These are phyloP conservation scores for Hedya salicella DNA, from an alignment of 2,888 invertebrate genomes.

Conservation along the genomic window DNA sequence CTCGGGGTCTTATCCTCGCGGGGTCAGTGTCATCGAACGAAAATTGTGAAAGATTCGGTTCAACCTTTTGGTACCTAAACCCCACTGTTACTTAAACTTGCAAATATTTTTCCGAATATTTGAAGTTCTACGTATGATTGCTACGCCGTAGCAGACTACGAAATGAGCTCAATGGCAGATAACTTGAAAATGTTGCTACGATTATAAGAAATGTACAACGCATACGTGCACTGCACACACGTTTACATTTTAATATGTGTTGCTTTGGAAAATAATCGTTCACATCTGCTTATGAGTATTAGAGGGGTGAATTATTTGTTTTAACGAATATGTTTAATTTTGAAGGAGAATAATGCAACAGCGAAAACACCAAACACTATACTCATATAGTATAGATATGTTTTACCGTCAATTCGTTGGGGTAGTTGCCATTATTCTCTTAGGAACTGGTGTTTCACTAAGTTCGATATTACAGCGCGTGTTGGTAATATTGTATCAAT, in stretches of 20 bases:
- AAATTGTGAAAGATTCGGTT: constrained; percentile 34
- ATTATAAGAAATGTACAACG: not conserved
- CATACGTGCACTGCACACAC: not conserved
- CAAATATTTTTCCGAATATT: constrained; percentile 22
- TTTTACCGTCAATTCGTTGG: not conserved
- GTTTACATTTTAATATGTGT: constrained; percentile 12
- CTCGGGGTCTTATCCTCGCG: constrained; percentile 38
- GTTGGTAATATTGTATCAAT: not conserved
- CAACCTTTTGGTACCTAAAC: constrained; percentile 29
- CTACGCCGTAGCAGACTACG: constrained; percentile 31
- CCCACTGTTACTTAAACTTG: constrained; percentile 25
- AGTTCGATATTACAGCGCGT: too few species aligned
- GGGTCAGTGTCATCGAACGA: constrained; percentile 42
- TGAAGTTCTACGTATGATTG: constrained; percentile 22
- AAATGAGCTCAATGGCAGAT: constrained; percentile 17
- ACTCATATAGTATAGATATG: not conserved
- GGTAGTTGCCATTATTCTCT: not conserved
- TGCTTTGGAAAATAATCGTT: constrained; percentile 7
- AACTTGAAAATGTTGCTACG: constrained; percentile 7
- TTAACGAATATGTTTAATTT: too few species aligned
- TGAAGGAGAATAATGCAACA: not conserved
- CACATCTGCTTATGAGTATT: not conserved
- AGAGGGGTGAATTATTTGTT: not conserved
- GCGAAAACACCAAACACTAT: not conserved
- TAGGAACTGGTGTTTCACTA: not conserved